Evolutionary conservation across 2,888 invertebrate genomes (phyloP).

Genomic region (Ormyrus nitidulus): DNA sequence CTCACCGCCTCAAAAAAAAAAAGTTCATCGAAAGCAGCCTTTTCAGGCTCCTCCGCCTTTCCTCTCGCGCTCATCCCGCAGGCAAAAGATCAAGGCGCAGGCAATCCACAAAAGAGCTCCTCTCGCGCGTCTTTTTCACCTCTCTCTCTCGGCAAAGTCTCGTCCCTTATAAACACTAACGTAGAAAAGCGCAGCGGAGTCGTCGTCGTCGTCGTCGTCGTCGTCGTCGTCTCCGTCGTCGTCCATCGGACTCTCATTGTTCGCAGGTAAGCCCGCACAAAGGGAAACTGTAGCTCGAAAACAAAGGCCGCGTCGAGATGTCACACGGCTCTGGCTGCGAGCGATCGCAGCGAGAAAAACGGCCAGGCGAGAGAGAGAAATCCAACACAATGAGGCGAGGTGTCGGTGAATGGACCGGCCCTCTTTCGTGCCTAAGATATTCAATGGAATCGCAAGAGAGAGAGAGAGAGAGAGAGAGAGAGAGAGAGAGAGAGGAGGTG

Average conservation of each 20-base stretch:
- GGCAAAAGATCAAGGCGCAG: slow-evolving; percentile 22
- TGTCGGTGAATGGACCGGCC: background rate
- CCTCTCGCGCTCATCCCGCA: background rate
- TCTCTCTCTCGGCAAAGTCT: background rate
- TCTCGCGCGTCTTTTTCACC: slow-evolving; percentile 29
- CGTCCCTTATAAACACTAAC: background rate
- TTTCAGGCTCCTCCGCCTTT: too few relatives aligned
- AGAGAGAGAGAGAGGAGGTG: background rate
- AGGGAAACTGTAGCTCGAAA: slow-evolving; percentile 51
- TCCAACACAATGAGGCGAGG: slow-evolving; percentile 3
- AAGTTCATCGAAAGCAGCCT: too few relatives aligned
- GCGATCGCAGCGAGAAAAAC: slow-evolving; percentile 13
- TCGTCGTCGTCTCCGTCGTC: slow-evolving; percentile 2
- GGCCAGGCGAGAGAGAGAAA: slow-evolving; percentile 15
- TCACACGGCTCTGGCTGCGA: slow-evolving; percentile 20
- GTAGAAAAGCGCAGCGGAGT: background rate
- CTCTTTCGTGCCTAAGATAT: too few relatives aligned
- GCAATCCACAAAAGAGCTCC: background rate
- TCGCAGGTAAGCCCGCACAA: slow-evolving; percentile 40
- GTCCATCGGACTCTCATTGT: slow-evolving; percentile 42
- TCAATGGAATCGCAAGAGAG: background rate
- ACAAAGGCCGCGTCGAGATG: slow-evolving; percentile 49
- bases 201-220: background rate
- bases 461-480: slow-evolving; percentile 9
- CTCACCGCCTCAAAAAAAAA: too few relatives aligned